phyloP scores from a whole-genome alignment of 2,113 vertebrate genomes.

The Notothenia rossii region DNA sequence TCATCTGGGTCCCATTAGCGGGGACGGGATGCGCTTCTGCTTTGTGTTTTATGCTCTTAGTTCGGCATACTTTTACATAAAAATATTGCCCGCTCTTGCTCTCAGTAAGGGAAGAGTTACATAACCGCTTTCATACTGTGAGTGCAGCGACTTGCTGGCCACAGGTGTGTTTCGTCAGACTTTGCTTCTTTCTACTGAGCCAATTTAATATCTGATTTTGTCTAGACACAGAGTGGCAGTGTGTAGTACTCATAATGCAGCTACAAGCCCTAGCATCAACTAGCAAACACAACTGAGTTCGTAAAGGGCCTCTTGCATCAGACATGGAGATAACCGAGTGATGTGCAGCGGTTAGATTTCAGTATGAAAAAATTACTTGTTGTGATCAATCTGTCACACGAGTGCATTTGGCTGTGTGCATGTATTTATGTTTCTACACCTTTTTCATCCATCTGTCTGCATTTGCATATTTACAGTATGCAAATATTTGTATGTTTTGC shows the following conservation, averaged over 20 bases:
- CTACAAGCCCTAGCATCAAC: not conserved
- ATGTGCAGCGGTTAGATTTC: constrained; percentile 12
- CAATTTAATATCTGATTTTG: constrained; percentile 4
- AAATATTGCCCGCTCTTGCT: constrained; percentile 32
- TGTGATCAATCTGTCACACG: no score
- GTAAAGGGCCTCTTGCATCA: constrained; percentile 11
- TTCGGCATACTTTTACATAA: constrained; percentile 6
- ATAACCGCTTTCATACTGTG: constrained; percentile 24
- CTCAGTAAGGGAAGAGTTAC: constrained; percentile 23
- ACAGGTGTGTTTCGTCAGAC: constrained; percentile 49
- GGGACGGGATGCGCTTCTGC: constrained; percentile 12
- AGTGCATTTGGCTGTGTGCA: not conserved
- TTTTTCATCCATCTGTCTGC: constrained; percentile 24
- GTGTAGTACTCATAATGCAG: not conserved
- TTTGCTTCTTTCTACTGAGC: not conserved
- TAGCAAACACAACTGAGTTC: not conserved
- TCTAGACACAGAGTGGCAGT: not conserved
- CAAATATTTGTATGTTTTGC: constrained; percentile 12
- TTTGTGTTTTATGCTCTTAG: constrained; percentile 21
- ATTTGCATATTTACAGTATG: constrained; percentile 12
- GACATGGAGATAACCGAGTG: constrained; percentile 11
- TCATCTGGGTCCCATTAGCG: constrained; percentile 53
- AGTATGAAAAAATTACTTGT: not conserved
- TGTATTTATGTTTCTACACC: constrained; percentile 28
- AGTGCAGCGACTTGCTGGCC: constrained; percentile 29